Conservation (phyloP, 2,797 vertebrate species). For the Muscicapa comitata region DNA sequence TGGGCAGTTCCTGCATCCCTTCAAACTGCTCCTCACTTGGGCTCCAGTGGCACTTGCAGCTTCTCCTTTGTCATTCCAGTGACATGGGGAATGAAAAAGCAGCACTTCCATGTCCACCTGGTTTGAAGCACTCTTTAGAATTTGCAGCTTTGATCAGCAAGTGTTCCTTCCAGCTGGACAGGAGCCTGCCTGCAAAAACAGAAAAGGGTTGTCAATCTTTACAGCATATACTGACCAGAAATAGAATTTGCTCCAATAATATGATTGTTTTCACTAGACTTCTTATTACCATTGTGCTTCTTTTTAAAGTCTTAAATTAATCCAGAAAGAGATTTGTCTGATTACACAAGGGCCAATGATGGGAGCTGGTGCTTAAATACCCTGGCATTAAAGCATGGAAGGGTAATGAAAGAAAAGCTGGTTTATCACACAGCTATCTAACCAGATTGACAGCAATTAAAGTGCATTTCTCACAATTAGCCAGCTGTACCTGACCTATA, state of each 20-base stretch:
- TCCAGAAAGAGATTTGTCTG: background rate
- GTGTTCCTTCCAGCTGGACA: background rate
- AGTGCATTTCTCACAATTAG: conserved; percentile 15
- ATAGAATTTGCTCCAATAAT: background rate
- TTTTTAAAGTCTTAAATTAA: background rate
- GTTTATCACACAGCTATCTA: background rate
- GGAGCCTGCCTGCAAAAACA: background rate
- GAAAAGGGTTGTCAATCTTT: background rate
- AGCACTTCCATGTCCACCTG: rapidly evolving
- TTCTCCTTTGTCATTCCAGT: background rate
- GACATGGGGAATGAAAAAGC: background rate
- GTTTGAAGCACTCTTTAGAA: background rate
- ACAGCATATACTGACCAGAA: background rate
- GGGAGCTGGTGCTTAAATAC: background rate
- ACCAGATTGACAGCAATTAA: conserved; percentile 12
- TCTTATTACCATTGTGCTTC: background rate
- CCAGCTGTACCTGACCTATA: background rate
- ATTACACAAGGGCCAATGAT: background rate
- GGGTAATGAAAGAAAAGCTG: background rate
- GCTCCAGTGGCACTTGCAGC: background rate
- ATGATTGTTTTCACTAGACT: background rate
- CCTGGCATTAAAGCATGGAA: background rate
- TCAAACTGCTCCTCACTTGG: rapidly evolving
- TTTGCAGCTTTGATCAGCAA: background rate
- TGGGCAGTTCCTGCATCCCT: background rate